These are phyloP conservation scores for Pseudomyrmex sp. DNA, from an alignment of 1,140 invertebrate species.

Conservation along the genomic window DNA sequence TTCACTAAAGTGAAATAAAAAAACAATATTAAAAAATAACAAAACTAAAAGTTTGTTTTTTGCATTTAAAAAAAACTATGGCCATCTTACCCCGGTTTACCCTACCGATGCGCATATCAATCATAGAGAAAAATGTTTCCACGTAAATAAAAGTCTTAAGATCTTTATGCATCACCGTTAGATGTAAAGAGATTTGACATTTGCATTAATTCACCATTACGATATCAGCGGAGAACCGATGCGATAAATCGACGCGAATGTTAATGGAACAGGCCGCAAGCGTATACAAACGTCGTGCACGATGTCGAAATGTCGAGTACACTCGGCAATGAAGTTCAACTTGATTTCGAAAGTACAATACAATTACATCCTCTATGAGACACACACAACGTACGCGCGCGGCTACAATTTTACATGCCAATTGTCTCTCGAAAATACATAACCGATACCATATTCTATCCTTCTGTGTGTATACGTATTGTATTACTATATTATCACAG, in stretches of 20 bases:
- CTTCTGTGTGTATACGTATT: background rate
- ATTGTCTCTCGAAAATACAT: constrained; percentile 52
- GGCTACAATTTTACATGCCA: constrained; percentile 39
- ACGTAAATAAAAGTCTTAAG: too few relatives aligned
- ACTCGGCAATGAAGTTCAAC: constrained; percentile 33
- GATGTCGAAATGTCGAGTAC: constrained; percentile 18
- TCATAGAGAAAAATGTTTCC: too few relatives aligned
- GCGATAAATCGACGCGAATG: constrained; percentile 41
- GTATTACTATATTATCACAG: constrained; percentile 36
- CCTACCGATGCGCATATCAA: too few relatives aligned
- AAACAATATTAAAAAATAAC: too few relatives aligned
- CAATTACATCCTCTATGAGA: background rate
- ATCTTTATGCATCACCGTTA: too few relatives aligned
- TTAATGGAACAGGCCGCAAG: constrained; percentile 33
- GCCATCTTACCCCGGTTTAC: too few relatives aligned
- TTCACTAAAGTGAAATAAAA: too few relatives aligned
- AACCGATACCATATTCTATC: background rate
- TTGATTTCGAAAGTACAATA: constrained; percentile 50
- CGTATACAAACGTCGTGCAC: constrained; percentile 23
- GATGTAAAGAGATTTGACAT: too few relatives aligned
- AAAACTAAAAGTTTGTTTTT: too few relatives aligned
- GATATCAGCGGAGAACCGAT: background rate
- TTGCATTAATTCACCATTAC: constrained; percentile 1
- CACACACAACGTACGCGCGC: background rate
- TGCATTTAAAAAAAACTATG: too few relatives aligned